A percentile compares a stretch with the other conserved stretches of the same genome.
Evolutionary conservation across 2,888 invertebrate species (phyloP).

Genomic region (Drosophila niveifrons): DNA sequence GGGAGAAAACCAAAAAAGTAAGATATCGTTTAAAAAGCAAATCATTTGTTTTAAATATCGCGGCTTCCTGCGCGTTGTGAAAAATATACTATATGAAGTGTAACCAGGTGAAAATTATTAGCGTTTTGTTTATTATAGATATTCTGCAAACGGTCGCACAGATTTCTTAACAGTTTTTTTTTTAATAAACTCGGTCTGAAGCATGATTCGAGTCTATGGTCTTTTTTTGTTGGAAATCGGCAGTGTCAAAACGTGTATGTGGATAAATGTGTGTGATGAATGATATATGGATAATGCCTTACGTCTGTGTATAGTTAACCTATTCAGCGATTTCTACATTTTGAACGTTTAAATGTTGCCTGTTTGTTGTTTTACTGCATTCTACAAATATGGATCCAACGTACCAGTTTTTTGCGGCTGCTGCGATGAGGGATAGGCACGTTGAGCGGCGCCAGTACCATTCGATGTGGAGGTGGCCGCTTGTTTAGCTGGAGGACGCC

Average conservation of each 20-base stretch:
- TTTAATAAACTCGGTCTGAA: not conserved
- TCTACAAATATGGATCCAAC: slow-evolving; percentile 83
- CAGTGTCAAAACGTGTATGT: slow-evolving; percentile 15
- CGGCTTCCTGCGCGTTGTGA: too few relatives aligned
- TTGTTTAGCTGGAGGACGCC: slow-evolving; percentile 85
- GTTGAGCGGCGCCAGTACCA: slow-evolving; percentile 68
- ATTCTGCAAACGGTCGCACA: too few relatives aligned
- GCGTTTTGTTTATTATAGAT: too few relatives aligned
- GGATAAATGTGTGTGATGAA: slow-evolving; percentile 18
- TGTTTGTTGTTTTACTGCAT: slow-evolving; percentile 52
- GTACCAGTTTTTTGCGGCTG: slow-evolving; percentile 83
- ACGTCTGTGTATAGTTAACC: slow-evolving; percentile 29
- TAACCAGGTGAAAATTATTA: too few relatives aligned
- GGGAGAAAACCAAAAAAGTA: too few relatives aligned
- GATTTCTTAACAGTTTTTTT: not conserved
- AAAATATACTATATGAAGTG: too few relatives aligned
- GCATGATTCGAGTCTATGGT: not conserved
- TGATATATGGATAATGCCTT: slow-evolving; percentile 38
- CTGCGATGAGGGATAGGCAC: slow-evolving; percentile 67
- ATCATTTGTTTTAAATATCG: too few relatives aligned
- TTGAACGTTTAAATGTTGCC: slow-evolving; percentile 42
- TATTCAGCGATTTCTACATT: slow-evolving; percentile 52
- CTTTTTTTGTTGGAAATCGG: not conserved
- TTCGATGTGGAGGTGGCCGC: slow-evolving; percentile 76
- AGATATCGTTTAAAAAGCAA: too few relatives aligned